Percentiles rank a stretch among this genome's conserved stretches.
These are phyloP conservation scores for Cremastinae sp. DNA, from an alignment of 2,888 invertebrate species.

Conservation along the genomic window DNA sequence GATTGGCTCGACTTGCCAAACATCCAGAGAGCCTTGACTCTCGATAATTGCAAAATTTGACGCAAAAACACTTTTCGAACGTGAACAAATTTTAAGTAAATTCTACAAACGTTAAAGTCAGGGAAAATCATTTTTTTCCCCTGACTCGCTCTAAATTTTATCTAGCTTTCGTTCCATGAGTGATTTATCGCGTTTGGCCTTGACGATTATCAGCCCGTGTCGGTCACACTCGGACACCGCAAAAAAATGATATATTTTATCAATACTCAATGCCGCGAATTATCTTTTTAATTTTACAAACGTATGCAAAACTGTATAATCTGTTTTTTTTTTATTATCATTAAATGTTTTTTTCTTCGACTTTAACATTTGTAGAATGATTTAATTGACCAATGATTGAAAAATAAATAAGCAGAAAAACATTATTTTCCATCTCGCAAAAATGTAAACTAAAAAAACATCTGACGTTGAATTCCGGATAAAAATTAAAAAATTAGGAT, in stretches of 20 bases:
- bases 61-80: background rate
- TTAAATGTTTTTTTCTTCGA: too few relatives aligned
- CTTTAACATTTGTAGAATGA: too few relatives aligned
- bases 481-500: background rate
- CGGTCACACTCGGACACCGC: background rate
- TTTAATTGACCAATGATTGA: too few relatives aligned
- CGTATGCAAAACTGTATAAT: constrained; percentile 6
- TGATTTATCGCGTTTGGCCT: constrained; percentile 37
- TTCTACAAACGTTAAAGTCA: background rate
- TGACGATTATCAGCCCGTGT: constrained; percentile 48
- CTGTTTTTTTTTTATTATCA: background rate
- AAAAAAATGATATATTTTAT: constrained; percentile 31
- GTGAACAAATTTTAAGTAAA: background rate
- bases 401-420: too few relatives aligned
- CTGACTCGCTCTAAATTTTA: constrained; percentile 5
- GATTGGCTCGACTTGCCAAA: constrained; percentile 6
- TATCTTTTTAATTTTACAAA: constrained; percentile 12
- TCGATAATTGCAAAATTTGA: background rate
- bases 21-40: constrained; percentile 1
- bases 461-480: background rate
- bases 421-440: too few relatives aligned
- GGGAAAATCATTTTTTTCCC: constrained; percentile 8
- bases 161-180: background rate
- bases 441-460: too few relatives aligned
- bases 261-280: constrained; percentile 30